Evolutionary conservation across 2,888 invertebrate species (phyloP), one percentile per base, ranked within the genome.

Genomic region (Caenorhabditis sp.): DNA sequence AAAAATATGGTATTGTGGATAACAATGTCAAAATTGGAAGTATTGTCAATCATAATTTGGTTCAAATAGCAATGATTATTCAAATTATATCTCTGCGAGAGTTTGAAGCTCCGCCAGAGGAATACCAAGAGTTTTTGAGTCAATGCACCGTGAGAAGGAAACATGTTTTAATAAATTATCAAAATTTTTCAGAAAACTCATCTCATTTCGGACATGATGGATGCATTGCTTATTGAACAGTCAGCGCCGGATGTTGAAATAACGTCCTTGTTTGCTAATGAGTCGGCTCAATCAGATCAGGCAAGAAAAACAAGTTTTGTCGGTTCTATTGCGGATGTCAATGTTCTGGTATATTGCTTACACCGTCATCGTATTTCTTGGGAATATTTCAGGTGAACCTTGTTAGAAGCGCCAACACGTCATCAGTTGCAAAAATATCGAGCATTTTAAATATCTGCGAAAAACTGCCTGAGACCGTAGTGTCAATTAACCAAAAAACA

Each of bases 11-110:
- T 15, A 55, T 78, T 0, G 94, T 98, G 61, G 91, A 91, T 2
- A 94, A 94, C 3, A 96, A 96, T 89, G 93, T 94, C 1, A 95
- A 95, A 7, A 94, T 98, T 63, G 95, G 95, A 43, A 5, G 55
- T 0, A 72, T 77, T 30, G 63, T 65, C 0, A 76, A 70, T 24
- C 76, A 95, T 90, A 98, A 92, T 88, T 89, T 92, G 46, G 92
- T 92, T 89, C 92, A 92, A 89, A 93, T 97, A 70, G 97, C 95
- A 0, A 95, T 95, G 91, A 94, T 58, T n/a, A 56, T 80, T 55
- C 96, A 97, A 91, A 94, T 94, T 90, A 91, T 97, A 66, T 95
- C 95, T 2, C 91, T 96, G 52, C 93, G 93, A 70, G 93, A 94
- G 88, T 94, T 93, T 90, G 95, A 95, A 88, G 93, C 93, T 86